Evolutionary conservation across 1,140 invertebrate species (phyloP), one percentile per base, ranked within the genome.

Genomic region (Diplogasteroides magnus): DNA sequence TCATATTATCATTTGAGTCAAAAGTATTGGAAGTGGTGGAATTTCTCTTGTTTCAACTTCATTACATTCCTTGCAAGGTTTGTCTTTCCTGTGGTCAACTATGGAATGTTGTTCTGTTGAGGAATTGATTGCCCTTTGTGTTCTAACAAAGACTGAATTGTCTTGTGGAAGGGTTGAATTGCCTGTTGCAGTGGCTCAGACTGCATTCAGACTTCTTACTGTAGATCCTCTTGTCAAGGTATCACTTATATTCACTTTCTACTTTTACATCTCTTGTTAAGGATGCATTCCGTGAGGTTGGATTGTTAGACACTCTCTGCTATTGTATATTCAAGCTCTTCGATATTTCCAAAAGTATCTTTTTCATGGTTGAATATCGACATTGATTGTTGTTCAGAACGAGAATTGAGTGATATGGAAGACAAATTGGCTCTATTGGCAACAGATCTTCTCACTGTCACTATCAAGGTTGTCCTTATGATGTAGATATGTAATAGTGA

Each of bases 221-320:
- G 90, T 94, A 81, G 94, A 97, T 84, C 83, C 86, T 64, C 89
- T 97, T n/a, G 67, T 72, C 2, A 72, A 72, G 56, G 69, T 71
- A 61, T 23, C 58, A 13, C 13, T 15, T 55, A 11, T 57, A 56
- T 59, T 26, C n/a, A 48, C 28, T 26, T 57, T 11, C 37, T 31
- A 48, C 6, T 48, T 48, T 48, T 48, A 48, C 14, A 23, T 60
- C 1, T 68, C n/a, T 19, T 76, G 98, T 97, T 84, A 95, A 96
- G 86, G 94, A 99, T 84, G 96, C 97, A 1, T 98, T 93, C 83
- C 87, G 95, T 76, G 96, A 98, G 86, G 93, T 99, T 57, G 95
- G 96, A 19, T 89, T 98, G 84, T 84, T 98, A 68, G 96, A 98
- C 87, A 93, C 97, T 6, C 91, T 98, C 82, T 73, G 78, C 27